phyloP scores from a whole-genome alignment of 2,888 invertebrate genomes.

The Nowickia ferox region DNA sequence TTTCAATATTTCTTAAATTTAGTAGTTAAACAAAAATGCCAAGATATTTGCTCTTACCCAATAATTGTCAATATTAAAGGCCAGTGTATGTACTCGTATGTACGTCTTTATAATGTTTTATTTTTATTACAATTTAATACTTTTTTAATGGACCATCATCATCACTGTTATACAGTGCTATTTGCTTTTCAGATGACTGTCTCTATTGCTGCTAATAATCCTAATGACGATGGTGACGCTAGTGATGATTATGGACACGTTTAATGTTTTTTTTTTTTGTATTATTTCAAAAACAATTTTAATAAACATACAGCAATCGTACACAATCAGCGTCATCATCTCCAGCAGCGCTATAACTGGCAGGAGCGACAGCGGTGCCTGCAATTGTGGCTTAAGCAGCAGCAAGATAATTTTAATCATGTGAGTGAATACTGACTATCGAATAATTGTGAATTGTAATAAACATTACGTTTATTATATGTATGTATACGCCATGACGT shows the following conservation, averaged over 20 bases:
- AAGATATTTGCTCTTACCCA: not conserved
- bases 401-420: not conserved
- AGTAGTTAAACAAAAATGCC: not conserved
- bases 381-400: not conserved
- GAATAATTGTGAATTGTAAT: slow-evolving; percentile 43
- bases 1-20: no score
- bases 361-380: not conserved
- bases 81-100: not conserved
- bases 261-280: slow-evolving; percentile 17
- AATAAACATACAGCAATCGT: slow-evolving; percentile 13
- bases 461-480: slow-evolving; percentile 56
- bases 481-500: slow-evolving; percentile 11
- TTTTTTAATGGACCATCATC: slow-evolving; percentile 65
- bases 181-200: slow-evolving; percentile 51
- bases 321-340: slow-evolving; percentile 10
- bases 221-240: slow-evolving; percentile 20
- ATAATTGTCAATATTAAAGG: not conserved
- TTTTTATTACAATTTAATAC: slow-evolving; percentile 68
- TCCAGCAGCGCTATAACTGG: not conserved
- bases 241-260: slow-evolving; percentile 34
- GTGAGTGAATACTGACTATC: slow-evolving; percentile 14
- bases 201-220: slow-evolving; percentile 35
- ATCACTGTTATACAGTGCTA: slow-evolving; percentile 38
- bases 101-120: slow-evolving; percentile 48
- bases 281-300: not conserved